A percentile compares a stretch with the other conserved stretches of the same genome.
These are phyloP conservation scores for Cinclus mexicanus DNA, from an alignment of 2,113 vertebrate species.

Conservation along the genomic window DNA sequence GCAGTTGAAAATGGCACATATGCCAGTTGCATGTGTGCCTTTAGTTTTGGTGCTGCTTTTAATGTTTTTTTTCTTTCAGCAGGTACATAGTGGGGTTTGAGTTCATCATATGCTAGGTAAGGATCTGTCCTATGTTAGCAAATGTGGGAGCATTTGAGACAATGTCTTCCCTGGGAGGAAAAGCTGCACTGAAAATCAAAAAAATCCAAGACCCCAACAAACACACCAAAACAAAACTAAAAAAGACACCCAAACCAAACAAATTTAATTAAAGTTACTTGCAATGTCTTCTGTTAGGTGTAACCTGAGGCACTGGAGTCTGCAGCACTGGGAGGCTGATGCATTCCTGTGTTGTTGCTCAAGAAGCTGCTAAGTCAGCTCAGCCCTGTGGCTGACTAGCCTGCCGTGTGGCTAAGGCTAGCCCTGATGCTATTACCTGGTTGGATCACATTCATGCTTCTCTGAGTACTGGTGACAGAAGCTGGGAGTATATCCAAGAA, in stretches of 20 bases:
- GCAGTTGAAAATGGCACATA: neutral
- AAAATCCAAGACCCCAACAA: neutral
- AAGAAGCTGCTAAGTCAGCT: neutral
- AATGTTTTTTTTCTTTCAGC: neutral
- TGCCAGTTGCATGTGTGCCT: neutral
- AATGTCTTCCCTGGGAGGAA: neutral
- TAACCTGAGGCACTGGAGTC: neutral
- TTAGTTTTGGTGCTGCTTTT: neutral
- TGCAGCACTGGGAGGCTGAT: neutral
- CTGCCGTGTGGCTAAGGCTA: neutral
- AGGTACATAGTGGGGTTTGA: neutral
- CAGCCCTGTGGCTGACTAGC: neutral
- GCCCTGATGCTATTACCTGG: neutral
- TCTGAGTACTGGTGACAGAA: neutral
- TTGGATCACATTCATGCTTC: neutral
- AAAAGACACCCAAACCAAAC: neutral
- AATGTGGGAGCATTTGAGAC: neutral
- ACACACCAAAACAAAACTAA: neutral
- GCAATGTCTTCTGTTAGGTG: neutral
- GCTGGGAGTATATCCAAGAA: neutral
- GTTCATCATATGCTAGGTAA: neutral
- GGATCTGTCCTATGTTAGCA: neutral
- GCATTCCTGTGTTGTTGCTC: neutral
- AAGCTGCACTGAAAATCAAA: neutral
- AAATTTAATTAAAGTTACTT: neutral